Conservation (phyloP, 2,797 vertebrate genomes). For the Mormyrops boulengeri region DNA sequence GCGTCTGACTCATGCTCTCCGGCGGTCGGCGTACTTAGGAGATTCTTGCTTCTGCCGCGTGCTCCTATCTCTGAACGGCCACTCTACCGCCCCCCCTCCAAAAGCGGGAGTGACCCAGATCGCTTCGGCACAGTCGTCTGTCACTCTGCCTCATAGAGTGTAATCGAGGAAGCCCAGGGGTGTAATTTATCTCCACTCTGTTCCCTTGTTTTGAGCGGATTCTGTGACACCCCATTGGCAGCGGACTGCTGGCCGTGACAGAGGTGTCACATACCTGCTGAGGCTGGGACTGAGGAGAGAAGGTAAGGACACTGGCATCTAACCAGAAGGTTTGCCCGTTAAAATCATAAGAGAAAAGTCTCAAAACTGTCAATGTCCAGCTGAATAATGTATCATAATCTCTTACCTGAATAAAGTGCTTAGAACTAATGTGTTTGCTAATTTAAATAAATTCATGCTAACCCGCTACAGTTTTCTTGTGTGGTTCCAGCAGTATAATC, state of each 20-base stretch:
- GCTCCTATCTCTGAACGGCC: not conserved
- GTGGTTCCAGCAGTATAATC: not conserved
- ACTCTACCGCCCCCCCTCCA: not conserved
- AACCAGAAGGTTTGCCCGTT: not conserved
- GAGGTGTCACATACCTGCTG: slow-evolving; percentile 6
- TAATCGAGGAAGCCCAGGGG: not conserved
- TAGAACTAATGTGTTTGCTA: not conserved
- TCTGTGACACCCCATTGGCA: not conserved
- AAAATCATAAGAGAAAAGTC: not conserved
- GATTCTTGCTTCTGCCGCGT: not conserved
- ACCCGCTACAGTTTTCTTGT: not conserved
- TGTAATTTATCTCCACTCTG: slow-evolving; percentile 6
- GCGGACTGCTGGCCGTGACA: not conserved
- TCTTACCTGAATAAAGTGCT: not conserved
- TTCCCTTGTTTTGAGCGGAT: not conserved
- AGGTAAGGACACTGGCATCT: not conserved
- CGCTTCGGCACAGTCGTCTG: not conserved
- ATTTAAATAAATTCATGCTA: not conserved
- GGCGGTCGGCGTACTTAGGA: not conserved
- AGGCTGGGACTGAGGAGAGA: not conserved
- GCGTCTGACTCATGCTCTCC: not conserved
- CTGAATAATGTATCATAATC: not conserved
- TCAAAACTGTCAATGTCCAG: not conserved
- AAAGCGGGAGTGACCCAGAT: not conserved
- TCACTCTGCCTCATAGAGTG: not conserved